Evolutionary conservation across 2,888 invertebrate genomes (phyloP).

Genomic region (Osmoderma eremita): DNA sequence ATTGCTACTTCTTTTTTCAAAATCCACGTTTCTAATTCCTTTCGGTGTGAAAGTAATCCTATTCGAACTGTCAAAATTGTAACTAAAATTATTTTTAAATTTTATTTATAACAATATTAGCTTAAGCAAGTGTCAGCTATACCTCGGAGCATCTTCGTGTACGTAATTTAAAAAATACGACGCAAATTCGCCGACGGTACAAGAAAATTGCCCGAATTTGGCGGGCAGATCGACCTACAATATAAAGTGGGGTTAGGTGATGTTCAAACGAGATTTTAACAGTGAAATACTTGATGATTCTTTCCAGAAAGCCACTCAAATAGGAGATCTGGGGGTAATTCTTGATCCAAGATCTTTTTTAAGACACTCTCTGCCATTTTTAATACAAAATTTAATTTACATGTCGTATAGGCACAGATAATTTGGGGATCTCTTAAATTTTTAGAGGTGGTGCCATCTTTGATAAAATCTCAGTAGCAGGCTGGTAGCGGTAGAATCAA

Average conservation of each 20-base stretch:
- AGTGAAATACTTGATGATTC: constrained; percentile 61
- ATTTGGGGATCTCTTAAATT: not conserved
- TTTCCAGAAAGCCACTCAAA: constrained; percentile 65
- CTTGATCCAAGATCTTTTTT: constrained; percentile 64
- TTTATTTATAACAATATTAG: constrained; percentile 34
- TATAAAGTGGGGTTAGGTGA: constrained; percentile 43
- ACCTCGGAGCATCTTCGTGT: constrained; percentile 58
- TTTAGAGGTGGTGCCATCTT: not conserved
- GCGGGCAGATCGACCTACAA: too few species aligned
- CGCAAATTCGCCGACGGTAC: constrained; percentile 56
- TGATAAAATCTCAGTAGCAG: not conserved
- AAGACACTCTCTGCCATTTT: constrained; percentile 66
- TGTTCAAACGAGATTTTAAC: not conserved
- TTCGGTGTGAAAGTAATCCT: constrained; percentile 6
- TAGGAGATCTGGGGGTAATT: constrained; percentile 62
- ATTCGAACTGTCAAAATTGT: constrained; percentile 10
- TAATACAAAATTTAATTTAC: not conserved
- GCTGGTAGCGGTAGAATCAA: too few species aligned
- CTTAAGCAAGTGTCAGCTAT: constrained; percentile 8
- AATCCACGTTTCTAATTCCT: constrained; percentile 5
- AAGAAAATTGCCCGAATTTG: constrained; percentile 42
- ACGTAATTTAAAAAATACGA: constrained; percentile 60
- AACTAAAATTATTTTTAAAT: constrained; percentile 3
- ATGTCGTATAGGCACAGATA: not conserved
- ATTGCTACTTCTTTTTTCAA: not conserved